Evolutionary conservation across 2,797 vertebrate species (phyloP).

Genomic region (Mus caroli): DNA sequence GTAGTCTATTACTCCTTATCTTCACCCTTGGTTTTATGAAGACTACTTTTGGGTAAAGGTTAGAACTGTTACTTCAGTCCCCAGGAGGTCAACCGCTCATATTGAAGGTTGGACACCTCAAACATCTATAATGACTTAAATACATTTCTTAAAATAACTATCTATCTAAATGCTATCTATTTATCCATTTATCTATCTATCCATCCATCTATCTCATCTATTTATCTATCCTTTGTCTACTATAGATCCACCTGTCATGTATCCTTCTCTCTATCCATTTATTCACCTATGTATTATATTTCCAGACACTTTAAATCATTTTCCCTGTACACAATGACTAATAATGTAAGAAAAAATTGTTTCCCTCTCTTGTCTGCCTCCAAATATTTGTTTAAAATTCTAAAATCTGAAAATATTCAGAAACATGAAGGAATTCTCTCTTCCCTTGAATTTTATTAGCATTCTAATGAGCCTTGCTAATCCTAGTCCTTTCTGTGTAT

Average conservation of each 20-base stretch:
- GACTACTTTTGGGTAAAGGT: background rate
- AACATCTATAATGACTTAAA: background rate
- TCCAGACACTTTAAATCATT: background rate
- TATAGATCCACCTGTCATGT: background rate
- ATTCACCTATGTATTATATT: background rate
- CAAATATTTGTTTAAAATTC: background rate
- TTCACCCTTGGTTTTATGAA: background rate
- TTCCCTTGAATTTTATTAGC: background rate
- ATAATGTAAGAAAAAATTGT: background rate
- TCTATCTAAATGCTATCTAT: background rate
- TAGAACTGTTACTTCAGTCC: background rate
- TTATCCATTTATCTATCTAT: background rate
- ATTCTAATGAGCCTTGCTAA: background rate
- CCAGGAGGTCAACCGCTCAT: fast-evolving
- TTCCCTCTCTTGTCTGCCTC: too few species aligned
- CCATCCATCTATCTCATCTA: background rate
- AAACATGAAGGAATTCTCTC: background rate
- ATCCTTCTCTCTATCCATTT: background rate
- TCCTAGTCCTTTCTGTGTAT: too few species aligned
- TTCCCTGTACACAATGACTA: background rate
- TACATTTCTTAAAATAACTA: background rate
- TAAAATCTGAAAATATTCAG: background rate
- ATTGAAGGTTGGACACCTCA: background rate
- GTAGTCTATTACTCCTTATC: background rate
- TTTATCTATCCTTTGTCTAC: background rate